Conservation (phyloP, 2,113 vertebrate genomes). For the Phasianus colchicus region DNA sequence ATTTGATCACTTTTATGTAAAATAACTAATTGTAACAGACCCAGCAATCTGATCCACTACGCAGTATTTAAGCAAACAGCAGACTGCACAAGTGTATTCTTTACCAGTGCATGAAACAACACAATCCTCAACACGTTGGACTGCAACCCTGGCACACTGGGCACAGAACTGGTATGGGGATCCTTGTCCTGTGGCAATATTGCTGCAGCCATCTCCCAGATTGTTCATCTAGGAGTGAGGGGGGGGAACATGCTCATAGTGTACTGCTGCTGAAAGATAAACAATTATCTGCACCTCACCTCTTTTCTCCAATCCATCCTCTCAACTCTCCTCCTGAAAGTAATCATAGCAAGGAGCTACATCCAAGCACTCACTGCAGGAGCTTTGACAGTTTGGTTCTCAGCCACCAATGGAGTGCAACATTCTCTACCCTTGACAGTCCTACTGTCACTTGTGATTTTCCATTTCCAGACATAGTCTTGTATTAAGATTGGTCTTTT, state of each 20-base stretch:
- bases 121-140: fast-evolving
- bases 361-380: background rate
- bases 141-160: background rate
- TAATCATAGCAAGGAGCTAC: background rate
- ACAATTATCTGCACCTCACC: background rate
- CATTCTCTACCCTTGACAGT: background rate
- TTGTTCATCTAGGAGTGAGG: background rate
- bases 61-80: constrained; percentile 39
- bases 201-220: background rate
- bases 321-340: fast-evolving
- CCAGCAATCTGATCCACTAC: background rate
- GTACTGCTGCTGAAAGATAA: background rate
- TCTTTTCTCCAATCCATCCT: background rate
- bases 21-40: background rate
- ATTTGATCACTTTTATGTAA: background rate
- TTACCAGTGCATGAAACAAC: background rate
- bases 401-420: background rate
- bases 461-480: background rate
- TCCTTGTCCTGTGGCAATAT: background rate
- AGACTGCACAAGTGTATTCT: background rate
- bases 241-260: background rate
- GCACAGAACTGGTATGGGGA: background rate
- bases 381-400: background rate
- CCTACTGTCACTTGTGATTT: background rate
- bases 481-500: background rate